phyloP scores from a whole-genome alignment of 2,888 invertebrate genomes.

The Meghimatium bilineatum region DNA sequence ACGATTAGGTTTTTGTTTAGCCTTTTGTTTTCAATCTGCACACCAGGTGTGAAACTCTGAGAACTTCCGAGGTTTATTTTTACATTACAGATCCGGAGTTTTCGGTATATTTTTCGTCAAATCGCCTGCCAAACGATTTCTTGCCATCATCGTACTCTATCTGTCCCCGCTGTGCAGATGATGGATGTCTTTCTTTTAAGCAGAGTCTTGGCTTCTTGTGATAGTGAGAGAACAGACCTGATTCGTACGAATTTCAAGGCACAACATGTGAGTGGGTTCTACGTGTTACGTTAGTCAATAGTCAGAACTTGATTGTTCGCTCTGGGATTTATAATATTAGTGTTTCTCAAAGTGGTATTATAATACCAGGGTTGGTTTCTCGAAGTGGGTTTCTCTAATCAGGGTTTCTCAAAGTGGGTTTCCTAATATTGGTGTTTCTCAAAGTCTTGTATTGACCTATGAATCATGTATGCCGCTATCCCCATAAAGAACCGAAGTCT shows the following conservation, averaged over 20 bases:
- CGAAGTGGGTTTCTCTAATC: too few species aligned
- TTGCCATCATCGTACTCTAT: slow-evolving; percentile 15
- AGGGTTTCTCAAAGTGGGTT: too few species aligned
- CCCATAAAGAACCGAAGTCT: too few species aligned
- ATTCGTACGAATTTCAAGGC: neutral
- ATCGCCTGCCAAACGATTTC: neutral
- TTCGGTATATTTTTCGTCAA: slow-evolving; percentile 25
- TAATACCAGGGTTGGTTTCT: too few species aligned
- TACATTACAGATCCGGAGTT: slow-evolving; percentile 13
- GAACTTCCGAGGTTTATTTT: slow-evolving; percentile 36
- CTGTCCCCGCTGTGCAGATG: slow-evolving; percentile 11
- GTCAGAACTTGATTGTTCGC: neutral
- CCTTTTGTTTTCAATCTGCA: slow-evolving; percentile 31
- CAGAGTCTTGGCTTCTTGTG: neutral
- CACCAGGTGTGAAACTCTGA: slow-evolving; percentile 11
- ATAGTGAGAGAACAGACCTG: slow-evolving; percentile 2
- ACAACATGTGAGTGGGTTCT: neutral
- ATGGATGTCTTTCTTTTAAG: slow-evolving; percentile 23
- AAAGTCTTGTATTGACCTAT: too few species aligned
- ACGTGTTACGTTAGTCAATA: neutral
- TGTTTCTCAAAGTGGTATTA: too few species aligned
- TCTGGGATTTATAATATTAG: neutral
- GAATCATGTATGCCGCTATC: too few species aligned
- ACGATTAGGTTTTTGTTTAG: slow-evolving; percentile 25
- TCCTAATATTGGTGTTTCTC: too few species aligned